Evolutionary conservation across 2,797 vertebrate genomes (phyloP).

Genomic region (Sparidentex hasta): DNA sequence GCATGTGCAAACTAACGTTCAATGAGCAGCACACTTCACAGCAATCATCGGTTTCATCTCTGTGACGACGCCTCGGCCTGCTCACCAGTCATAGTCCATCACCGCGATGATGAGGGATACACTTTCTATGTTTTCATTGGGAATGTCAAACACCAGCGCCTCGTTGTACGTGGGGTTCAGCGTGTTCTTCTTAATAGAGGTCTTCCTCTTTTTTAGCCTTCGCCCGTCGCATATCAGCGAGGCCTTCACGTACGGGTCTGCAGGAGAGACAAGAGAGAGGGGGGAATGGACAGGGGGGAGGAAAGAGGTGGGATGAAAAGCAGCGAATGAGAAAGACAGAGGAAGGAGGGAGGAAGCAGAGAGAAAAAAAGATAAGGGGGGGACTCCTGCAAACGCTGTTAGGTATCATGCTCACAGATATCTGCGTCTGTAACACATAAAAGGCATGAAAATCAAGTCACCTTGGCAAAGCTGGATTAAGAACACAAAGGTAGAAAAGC

Average conservation of each 20-base stretch:
- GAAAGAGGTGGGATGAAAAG: neutral
- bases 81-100: slow-evolving; percentile 97
- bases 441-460: slow-evolving; percentile 75
- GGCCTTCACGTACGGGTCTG: slow-evolving; percentile 96
- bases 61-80: slow-evolving; percentile 5
- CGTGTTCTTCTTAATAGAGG: slow-evolving; percentile 97
- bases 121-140: slow-evolving; percentile 93
- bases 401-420: slow-evolving; percentile 62
- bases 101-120: slow-evolving; percentile 94
- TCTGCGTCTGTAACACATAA: slow-evolving; percentile 66
- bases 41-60: slow-evolving; percentile 18
- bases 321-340: neutral
- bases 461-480: slow-evolving; percentile 76
- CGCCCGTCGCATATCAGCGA: slow-evolving; percentile 94
- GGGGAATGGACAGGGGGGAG: neutral
- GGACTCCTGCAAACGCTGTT: slow-evolving; percentile 42
- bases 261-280: slow-evolving; percentile 2
- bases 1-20: slow-evolving; percentile 32
- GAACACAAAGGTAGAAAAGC: slow-evolving; percentile 69
- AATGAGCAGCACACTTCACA: slow-evolving; percentile 32
- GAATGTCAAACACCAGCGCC: slow-evolving; percentile 96
- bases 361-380: slow-evolving; percentile 46
- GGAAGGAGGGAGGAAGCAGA: neutral
- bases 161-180: slow-evolving; percentile 97
- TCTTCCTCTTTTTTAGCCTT: slow-evolving; percentile 95